A percentile compares a stretch with the other conserved stretches of the same genome.
phyloP scores from a whole-genome alignment of 2,888 invertebrate species.

The Cephus spinipes region DNA sequence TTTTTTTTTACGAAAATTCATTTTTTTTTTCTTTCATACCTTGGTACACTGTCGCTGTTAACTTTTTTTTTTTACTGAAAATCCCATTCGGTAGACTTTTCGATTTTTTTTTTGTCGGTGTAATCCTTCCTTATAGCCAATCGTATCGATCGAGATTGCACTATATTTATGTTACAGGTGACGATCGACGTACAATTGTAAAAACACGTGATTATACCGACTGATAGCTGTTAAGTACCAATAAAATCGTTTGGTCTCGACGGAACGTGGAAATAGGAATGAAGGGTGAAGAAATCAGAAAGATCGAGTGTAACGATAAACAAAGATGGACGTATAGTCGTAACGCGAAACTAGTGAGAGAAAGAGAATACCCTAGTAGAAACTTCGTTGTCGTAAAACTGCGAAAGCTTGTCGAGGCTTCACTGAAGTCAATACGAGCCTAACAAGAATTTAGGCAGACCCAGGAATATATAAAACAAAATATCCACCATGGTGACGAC shows the following conservation, averaged over 20 bases:
- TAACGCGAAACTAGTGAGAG: background rate
- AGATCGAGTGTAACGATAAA: background rate
- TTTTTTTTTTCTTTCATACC: background rate
- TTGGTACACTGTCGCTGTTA: background rate
- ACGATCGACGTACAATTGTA: background rate
- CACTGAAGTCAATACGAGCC: background rate
- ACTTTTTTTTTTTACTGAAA: background rate
- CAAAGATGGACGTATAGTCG: background rate
- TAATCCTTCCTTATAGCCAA: background rate
- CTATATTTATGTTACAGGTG: background rate
- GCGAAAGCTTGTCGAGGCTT: background rate
- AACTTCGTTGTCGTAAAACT: background rate
- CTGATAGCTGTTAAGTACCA: background rate
- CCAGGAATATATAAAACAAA: background rate
- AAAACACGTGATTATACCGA: background rate
- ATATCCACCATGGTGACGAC: background rate
- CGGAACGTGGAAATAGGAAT: background rate
- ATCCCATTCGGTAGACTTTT: background rate
- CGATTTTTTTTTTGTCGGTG: background rate
- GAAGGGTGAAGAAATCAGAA: background rate
- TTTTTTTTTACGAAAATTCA: background rate
- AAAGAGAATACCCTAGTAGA: background rate
- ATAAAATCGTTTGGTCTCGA: background rate
- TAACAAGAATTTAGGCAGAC: background rate
- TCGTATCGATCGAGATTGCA: background rate